Evolutionary conservation across 2,888 invertebrate species (phyloP).

Genomic region (Caenorhabditis doughertyi): DNA sequence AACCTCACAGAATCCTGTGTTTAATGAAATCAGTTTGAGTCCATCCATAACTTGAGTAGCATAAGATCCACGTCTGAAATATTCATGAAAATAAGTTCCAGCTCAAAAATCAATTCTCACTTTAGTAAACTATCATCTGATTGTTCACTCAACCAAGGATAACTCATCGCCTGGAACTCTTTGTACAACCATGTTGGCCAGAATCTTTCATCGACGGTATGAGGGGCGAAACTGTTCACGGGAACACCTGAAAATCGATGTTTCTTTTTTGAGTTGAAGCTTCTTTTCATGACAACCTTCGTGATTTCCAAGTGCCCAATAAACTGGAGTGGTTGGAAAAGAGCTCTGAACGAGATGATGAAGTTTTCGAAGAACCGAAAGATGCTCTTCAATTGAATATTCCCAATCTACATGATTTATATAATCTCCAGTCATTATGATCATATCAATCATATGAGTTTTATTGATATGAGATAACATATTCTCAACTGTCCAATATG

Average conservation of each 20-base stretch:
- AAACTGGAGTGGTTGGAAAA: conserved; percentile 92
- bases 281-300: too few relatives aligned
- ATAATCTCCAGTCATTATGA: conserved; percentile 96
- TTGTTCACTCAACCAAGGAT: conserved; percentile 87
- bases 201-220: conserved; percentile 81
- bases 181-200: conserved; percentile 90
- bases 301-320: conserved; percentile 96
- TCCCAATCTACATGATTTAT: conserved; percentile 97
- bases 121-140: conserved; percentile 62
- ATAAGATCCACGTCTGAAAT: conserved; percentile 89
- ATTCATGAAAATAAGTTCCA: conserved; percentile 67
- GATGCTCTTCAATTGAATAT: conserved; percentile 85
- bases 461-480: conserved; percentile 86
- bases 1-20: conserved; percentile 84
- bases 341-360: conserved; percentile 74
- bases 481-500: conserved; percentile 93
- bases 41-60: conserved; percentile 86
- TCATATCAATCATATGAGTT: conserved; percentile 83
- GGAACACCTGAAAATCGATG: conserved; percentile 41
- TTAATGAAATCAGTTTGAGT: conserved; percentile 80
- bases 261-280: background rate
- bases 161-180: conserved; percentile 88
- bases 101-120: conserved; percentile 55
- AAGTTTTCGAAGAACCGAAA: conserved; percentile 62
- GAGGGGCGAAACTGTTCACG: conserved; percentile 84